Percentiles rank a stretch among this genome's conserved stretches.
These are phyloP conservation scores for Poecilus cupreus DNA, from an alignment of 2,888 invertebrate genomes.

Conservation along the genomic window DNA sequence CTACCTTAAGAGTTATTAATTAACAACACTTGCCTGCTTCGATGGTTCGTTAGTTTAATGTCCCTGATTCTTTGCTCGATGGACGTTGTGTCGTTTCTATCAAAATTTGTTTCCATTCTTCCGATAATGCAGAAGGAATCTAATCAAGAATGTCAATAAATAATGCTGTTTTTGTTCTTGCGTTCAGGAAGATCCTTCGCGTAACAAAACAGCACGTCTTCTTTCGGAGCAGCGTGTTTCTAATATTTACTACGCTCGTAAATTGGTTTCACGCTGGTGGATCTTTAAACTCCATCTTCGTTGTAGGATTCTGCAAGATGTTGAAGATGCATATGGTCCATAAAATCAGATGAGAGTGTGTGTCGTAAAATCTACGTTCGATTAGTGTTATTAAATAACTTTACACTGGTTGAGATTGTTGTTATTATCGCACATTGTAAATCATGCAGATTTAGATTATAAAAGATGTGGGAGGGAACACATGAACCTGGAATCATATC, in stretches of 20 bases:
- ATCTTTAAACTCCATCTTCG: background rate
- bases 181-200: background rate
- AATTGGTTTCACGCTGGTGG: slow-evolving; percentile 30
- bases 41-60: background rate
- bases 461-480: no score
- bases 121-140: no score
- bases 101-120: no score
- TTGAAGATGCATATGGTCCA: background rate
- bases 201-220: background rate
- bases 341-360: background rate
- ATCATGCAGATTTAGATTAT: background rate
- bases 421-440: background rate
- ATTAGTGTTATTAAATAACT: slow-evolving; percentile 28
- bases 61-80: no score
- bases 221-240: background rate
- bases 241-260: slow-evolving; percentile 42
- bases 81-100: no score
- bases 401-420: background rate
- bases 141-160: no score
- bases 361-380: slow-evolving; percentile 13
- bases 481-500: no score
- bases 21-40: slow-evolving; percentile 14
- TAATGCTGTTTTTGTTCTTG: no score
- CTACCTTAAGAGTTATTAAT: slow-evolving; percentile 18
- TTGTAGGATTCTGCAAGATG: slow-evolving; percentile 1